These are phyloP conservation scores for Caracal caracal DNA, from an alignment of 2,113 vertebrate species.

Conservation along the genomic window DNA sequence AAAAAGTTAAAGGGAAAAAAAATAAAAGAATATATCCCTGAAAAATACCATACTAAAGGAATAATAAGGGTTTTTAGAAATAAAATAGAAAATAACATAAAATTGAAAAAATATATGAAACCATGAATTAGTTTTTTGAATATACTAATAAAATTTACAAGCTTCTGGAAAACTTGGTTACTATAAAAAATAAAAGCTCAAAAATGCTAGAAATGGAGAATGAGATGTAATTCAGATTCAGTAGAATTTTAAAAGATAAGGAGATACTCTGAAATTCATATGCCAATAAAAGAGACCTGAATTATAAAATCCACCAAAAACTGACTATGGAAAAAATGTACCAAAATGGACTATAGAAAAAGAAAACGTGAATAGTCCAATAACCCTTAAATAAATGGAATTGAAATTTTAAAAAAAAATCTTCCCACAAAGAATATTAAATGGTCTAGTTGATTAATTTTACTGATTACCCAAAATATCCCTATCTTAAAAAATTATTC, in stretches of 20 bases:
- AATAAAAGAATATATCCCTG: neutral
- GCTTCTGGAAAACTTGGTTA: neutral
- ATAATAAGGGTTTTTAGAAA: neutral
- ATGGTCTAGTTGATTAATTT: neutral
- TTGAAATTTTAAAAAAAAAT: neutral
- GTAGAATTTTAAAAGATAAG: neutral
- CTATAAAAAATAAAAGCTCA: neutral
- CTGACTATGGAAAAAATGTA: neutral
- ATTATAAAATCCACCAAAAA: conserved; percentile 24
- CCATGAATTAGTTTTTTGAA: neutral
- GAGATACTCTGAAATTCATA: neutral
- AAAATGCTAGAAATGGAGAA: neutral
- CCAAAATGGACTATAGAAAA: neutral
- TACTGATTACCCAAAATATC: neutral
- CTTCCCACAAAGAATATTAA: neutral
- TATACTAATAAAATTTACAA: neutral
- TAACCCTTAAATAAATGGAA: conserved; percentile 5
- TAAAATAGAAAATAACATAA: neutral
- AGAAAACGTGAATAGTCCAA: neutral
- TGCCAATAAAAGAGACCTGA: neutral
- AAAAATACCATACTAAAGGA: neutral
- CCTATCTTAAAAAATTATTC: neutral
- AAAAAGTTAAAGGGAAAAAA: neutral
- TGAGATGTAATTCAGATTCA: neutral
- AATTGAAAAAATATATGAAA: conserved; percentile 1